Evolutionary conservation across 2,113 vertebrate genomes (phyloP).

Genomic region (Bothrops jararaca): DNA sequence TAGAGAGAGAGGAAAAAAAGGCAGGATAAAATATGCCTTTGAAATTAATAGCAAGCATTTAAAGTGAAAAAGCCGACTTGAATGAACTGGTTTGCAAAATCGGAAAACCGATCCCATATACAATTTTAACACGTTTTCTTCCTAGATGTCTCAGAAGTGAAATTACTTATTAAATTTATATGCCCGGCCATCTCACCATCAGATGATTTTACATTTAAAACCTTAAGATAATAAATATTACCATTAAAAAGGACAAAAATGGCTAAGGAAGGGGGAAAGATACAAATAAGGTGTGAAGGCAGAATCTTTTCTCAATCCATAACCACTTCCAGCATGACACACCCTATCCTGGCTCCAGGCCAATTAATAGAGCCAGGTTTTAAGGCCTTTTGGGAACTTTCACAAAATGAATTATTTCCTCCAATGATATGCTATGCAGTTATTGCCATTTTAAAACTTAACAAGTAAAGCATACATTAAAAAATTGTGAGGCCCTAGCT

Average conservation of each 20-base stretch:
- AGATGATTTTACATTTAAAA: not conserved
- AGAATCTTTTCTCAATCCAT: not conserved
- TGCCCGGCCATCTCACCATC: not conserved
- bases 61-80: not conserved
- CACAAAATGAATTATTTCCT: not conserved
- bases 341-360: not conserved
- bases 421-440: not conserved
- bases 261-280: not conserved
- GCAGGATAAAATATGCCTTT: not conserved
- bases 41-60: not conserved
- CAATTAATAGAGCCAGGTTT: not conserved
- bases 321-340: not conserved
- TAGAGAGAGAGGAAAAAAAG: accelerated
- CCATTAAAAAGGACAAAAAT: not conserved
- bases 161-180: not conserved
- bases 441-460: not conserved
- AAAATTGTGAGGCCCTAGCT: not conserved
- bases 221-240: not conserved
- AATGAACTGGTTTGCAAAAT: not conserved
- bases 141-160: not conserved
- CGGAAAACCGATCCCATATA: not conserved
- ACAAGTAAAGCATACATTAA: not conserved
- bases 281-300: not conserved
- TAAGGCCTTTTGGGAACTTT: not conserved
- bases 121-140: not conserved